A percentile compares a stretch with the other conserved stretches of the same genome.
Evolutionary conservation across 2,113 vertebrate species (phyloP).

Genomic region (Ceyx melanurus): DNA sequence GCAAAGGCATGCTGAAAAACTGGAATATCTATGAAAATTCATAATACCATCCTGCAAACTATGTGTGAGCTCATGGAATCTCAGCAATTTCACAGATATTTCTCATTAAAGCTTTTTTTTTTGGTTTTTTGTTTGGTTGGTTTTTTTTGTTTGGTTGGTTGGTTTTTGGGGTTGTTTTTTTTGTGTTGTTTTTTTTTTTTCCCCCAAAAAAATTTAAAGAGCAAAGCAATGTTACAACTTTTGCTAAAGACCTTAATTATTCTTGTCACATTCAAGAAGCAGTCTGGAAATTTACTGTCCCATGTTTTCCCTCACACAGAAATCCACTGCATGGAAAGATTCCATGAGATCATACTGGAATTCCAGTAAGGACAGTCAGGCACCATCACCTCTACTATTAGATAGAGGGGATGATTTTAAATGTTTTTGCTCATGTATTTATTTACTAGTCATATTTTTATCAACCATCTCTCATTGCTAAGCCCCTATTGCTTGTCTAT

Average conservation of each 20-base stretch:
- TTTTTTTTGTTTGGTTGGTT: too few species aligned
- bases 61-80: background rate
- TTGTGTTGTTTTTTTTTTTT: too few species aligned
- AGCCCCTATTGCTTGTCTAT: background rate
- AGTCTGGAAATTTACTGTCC: background rate
- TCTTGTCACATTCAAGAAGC: background rate
- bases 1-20: background rate
- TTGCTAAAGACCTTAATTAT: background rate
- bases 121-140: too few species aligned
- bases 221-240: background rate
- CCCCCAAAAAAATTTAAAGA: background rate
- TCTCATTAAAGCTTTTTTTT: background rate
- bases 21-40: background rate
- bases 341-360: too few species aligned
- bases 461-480: background rate
- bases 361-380: background rate
- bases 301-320: background rate
- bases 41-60: background rate
- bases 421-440: background rate
- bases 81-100: background rate
- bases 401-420: background rate
- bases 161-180: too few species aligned
- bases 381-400: background rate
- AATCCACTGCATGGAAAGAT: too few species aligned
- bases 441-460: background rate